A percentile compares a stretch with the other conserved stretches of the same genome.
These are phyloP conservation scores for Eristalinus aeneus DNA, from an alignment of 2,888 invertebrate species.

Conservation along the genomic window DNA sequence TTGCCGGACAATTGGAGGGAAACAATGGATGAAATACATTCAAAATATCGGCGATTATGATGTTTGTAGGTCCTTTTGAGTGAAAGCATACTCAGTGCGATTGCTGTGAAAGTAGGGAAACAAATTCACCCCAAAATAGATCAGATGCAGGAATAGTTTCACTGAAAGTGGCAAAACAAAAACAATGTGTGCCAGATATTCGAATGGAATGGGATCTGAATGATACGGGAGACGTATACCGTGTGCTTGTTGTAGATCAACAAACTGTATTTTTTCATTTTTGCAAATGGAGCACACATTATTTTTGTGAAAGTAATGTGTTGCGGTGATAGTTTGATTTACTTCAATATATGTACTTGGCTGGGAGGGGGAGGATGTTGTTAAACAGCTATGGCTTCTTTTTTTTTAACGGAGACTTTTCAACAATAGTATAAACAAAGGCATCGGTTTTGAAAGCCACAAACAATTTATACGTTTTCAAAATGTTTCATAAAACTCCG, in stretches of 20 bases:
- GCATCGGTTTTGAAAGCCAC: too few species aligned
- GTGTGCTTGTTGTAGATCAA: neutral
- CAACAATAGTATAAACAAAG: too few species aligned
- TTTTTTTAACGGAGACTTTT: too few species aligned
- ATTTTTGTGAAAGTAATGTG: neutral
- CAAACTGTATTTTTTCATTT: neutral
- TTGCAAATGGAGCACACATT: neutral
- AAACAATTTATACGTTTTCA: too few species aligned
- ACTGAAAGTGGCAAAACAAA: neutral
- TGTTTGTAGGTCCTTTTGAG: slow-evolving; percentile 47
- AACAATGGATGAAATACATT: slow-evolving; percentile 16
- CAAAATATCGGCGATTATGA: slow-evolving; percentile 42
- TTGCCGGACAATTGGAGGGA: slow-evolving; percentile 10
- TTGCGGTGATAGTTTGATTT: too few species aligned
- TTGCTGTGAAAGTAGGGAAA: neutral
- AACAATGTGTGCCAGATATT: neutral
- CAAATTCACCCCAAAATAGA: slow-evolving; percentile 45
- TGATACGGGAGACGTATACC: neutral
- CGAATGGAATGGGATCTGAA: neutral
- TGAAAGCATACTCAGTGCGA: slow-evolving; percentile 34
- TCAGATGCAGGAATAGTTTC: slow-evolving; percentile 15
- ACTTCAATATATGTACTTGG: too few species aligned
- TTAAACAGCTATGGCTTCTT: too few species aligned
- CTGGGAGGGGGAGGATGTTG: too few species aligned
- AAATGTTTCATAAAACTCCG: too few species aligned